Percentiles rank a stretch among this genome's conserved stretches.
phyloP scores from a whole-genome alignment of 2,888 invertebrate genomes.

The Melitaea athalia region DNA sequence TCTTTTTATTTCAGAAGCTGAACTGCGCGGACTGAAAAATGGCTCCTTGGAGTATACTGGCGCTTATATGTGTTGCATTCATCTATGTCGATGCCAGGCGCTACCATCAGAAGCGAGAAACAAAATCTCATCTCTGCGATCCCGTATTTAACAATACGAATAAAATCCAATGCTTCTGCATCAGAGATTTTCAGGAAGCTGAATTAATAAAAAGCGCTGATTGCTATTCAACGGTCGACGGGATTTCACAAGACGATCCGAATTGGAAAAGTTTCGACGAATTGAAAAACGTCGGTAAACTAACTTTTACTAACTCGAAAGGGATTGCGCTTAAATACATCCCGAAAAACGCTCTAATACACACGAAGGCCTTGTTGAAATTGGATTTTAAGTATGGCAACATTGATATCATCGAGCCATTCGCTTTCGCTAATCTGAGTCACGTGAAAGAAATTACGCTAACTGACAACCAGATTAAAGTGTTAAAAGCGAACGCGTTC shows the following conservation, averaged over 20 bases:
- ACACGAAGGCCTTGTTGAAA: slow-evolving; percentile 78
- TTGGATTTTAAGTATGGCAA: slow-evolving; percentile 86
- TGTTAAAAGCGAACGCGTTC: slow-evolving; percentile 85
- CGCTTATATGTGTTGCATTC: slow-evolving; percentile 51
- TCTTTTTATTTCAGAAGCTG: slow-evolving; percentile 52
- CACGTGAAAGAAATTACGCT: slow-evolving; percentile 85
- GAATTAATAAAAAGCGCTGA: slow-evolving; percentile 83
- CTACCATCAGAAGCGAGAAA: slow-evolving; percentile 57
- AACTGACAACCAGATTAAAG: slow-evolving; percentile 85
- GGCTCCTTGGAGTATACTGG: slow-evolving; percentile 58
- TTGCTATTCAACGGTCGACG: slow-evolving; percentile 85
- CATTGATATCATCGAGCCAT: slow-evolving; percentile 84
- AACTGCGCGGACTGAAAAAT: slow-evolving; percentile 45
- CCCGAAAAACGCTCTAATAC: slow-evolving; percentile 84
- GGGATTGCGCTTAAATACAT: slow-evolving; percentile 85
- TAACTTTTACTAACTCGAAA: slow-evolving; percentile 86
- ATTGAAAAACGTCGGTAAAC: slow-evolving; percentile 83
- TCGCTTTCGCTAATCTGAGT: slow-evolving; percentile 87
- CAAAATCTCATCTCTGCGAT: slow-evolving; percentile 57
- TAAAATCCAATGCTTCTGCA: slow-evolving; percentile 68
- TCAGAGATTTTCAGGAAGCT: slow-evolving; percentile 45
- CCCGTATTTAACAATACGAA: slow-evolving; percentile 58
- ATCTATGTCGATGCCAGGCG: slow-evolving; percentile 58
- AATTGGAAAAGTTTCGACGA: slow-evolving; percentile 86
- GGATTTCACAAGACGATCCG: slow-evolving; percentile 81